A percentile compares a stretch with the other conserved stretches of the same genome.
Conservation (phyloP, 2,113 vertebrate species). For the Chinchilla lanigera region DNA sequence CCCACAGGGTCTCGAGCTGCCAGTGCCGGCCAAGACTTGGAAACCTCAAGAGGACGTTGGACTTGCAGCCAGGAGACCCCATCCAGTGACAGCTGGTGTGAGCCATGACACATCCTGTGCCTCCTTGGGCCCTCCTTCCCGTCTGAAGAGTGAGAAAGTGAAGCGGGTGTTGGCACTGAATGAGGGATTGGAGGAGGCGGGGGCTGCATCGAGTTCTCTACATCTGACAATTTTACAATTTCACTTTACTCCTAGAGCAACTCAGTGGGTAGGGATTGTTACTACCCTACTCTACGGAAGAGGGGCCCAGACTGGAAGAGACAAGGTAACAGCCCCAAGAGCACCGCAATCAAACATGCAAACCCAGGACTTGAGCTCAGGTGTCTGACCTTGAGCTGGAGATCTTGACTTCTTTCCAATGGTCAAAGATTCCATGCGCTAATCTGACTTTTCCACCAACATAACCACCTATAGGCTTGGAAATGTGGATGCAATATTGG, state of each 20-base stretch:
- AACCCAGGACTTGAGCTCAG: neutral
- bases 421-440: neutral
- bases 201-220: neutral
- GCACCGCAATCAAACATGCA: neutral
- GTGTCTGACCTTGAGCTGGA: neutral
- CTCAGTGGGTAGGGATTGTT: no score
- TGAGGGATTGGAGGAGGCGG: neutral
- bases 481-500: neutral
- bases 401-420: neutral
- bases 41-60: neutral
- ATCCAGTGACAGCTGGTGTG: no score
- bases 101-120: fast-evolving
- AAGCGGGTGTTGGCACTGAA: neutral
- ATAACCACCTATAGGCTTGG: neutral
- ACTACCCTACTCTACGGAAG: neutral
- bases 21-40: neutral
- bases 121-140: neutral
- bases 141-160: neutral
- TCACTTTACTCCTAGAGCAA: neutral
- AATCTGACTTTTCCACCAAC: neutral
- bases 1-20: neutral
- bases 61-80: neutral
- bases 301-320: neutral
- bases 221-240: neutral
- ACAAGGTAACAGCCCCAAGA: neutral